Percentiles rank a stretch among this genome's conserved stretches.
Evolutionary conservation across 2,797 vertebrate species (phyloP).

Genomic region (Buceros bicornis): DNA sequence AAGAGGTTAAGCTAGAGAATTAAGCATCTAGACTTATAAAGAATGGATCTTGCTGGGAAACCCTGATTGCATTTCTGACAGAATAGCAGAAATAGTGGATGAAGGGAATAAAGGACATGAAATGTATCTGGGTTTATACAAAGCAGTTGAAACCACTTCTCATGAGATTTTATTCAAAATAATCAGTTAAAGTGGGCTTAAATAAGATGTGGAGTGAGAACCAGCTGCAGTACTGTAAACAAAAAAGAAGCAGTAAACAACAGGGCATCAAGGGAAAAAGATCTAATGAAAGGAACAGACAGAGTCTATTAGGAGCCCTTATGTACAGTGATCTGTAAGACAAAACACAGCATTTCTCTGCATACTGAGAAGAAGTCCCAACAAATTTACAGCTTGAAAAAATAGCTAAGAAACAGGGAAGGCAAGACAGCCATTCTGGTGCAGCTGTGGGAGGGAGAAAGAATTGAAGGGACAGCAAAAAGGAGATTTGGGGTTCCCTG

Average conservation of each 20-base stretch:
- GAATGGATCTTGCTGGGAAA: not conserved
- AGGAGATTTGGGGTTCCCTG: not conserved
- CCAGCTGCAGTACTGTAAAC: not conserved
- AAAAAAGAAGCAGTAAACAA: constrained; percentile 23
- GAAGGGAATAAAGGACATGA: not conserved
- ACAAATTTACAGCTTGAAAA: not conserved
- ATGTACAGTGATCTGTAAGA: not conserved
- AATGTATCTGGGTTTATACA: constrained; percentile 6
- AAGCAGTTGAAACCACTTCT: not conserved
- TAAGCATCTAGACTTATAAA: not conserved
- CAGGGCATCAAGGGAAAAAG: not conserved
- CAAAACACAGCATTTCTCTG: not conserved
- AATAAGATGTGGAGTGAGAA: not conserved
- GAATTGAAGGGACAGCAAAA: not conserved
- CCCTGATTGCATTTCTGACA: constrained; percentile 9
- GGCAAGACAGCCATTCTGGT: not conserved
- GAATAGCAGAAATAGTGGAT: constrained; percentile 2
- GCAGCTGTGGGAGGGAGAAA: not conserved
- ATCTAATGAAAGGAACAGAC: not conserved
- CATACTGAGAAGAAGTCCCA: not conserved
- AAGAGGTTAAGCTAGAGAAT: constrained; percentile 14
- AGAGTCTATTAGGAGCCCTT: not conserved
- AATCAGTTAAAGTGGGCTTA: constrained; percentile 14
- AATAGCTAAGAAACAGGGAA: not conserved
- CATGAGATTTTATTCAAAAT: not conserved